phyloP scores from a whole-genome alignment of 2,113 vertebrate genomes.

The Ailurus styani region DNA sequence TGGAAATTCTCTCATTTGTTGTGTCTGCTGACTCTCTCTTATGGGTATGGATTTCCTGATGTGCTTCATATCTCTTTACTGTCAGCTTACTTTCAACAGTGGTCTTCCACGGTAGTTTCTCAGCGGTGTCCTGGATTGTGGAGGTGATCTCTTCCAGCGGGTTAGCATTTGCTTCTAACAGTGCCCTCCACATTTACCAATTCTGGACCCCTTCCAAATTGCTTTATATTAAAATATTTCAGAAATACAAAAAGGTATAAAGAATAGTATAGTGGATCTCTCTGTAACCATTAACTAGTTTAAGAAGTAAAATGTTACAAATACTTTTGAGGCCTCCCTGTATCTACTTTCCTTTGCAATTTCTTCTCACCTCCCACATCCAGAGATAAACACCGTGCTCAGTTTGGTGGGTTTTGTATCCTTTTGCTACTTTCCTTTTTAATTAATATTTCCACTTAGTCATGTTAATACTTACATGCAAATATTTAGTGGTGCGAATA shows the following conservation, averaged over 20 bases:
- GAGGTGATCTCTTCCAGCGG: background rate
- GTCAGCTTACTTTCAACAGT: background rate
- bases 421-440: background rate
- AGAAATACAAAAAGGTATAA: background rate
- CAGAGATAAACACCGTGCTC: background rate
- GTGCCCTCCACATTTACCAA: background rate
- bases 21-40: background rate
- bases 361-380: background rate
- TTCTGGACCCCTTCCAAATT: background rate
- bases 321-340: background rate
- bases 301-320: background rate
- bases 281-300: background rate
- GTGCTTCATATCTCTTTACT: background rate
- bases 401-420: background rate
- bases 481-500: background rate
- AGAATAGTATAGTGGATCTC: background rate
- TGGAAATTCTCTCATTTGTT: constrained; percentile 14
- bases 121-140: background rate
- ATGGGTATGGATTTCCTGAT: background rate
- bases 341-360: background rate
- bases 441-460: background rate
- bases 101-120: background rate
- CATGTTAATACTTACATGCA: too few relatives aligned
- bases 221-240: background rate
- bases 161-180: background rate